Evolutionary conservation across 2,797 vertebrate species (phyloP).

Genomic region (Lacerta viridis): DNA sequence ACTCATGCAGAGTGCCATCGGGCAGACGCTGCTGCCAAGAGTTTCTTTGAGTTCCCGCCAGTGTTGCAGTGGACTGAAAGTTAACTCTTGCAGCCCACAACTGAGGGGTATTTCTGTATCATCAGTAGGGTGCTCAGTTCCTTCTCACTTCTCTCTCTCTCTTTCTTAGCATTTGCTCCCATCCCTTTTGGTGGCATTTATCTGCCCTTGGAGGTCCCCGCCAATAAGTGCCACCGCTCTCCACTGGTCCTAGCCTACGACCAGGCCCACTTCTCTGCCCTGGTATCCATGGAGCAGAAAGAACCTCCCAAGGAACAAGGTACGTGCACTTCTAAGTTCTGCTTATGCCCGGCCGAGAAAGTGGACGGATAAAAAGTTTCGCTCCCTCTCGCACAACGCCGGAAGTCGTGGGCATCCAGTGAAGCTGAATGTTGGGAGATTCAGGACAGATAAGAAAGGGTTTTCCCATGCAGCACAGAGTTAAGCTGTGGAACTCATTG

Average conservation of each 20-base stretch:
- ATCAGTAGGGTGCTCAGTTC: neutral
- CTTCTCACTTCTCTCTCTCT: accelerated
- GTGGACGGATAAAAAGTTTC: neutral
- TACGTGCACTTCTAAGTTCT: constrained; percentile 55
- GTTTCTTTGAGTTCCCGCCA: neutral
- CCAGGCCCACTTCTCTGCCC: constrained; percentile 97
- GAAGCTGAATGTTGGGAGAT: too few species aligned
- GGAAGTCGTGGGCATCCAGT: too few species aligned
- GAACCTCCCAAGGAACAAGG: constrained; percentile 93
- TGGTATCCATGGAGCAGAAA: constrained; percentile 98
- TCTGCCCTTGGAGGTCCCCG: constrained; percentile 93
- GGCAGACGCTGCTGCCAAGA: neutral
- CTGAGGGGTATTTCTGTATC: neutral
- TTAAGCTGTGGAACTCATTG: too few species aligned
- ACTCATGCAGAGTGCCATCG: neutral
- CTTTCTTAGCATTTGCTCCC: constrained; percentile 91
- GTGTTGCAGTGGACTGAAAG: neutral
- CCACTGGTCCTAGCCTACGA: constrained; percentile 95
- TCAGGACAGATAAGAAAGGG: too few species aligned
- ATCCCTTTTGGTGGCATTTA: constrained; percentile 98
- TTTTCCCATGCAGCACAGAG: too few species aligned
- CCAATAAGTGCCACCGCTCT: constrained; percentile 93
- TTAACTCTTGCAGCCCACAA: neutral
- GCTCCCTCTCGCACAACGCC: neutral
- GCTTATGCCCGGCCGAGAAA: neutral